phyloP scores from a whole-genome alignment of 2,113 vertebrate species.

The Cololabis saira region DNA sequence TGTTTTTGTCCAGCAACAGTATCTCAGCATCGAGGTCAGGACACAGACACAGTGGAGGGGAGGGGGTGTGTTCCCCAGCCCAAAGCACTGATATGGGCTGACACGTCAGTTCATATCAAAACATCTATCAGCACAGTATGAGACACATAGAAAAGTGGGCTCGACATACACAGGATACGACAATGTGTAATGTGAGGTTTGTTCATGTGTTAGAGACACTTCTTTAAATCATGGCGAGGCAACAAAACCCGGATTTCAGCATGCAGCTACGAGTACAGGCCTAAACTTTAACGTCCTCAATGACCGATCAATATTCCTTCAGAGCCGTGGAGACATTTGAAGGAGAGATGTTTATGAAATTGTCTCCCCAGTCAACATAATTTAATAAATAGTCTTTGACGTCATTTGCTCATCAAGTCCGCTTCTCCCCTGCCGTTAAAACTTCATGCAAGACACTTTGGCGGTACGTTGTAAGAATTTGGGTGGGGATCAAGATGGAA shows the following conservation, averaged over 20 bases:
- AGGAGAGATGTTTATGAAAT: too few relatives aligned
- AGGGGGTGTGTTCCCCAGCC: conserved; percentile 9
- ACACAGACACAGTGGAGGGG: conserved; percentile 54
- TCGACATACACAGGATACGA: conserved; percentile 56
- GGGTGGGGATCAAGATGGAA: too few relatives aligned
- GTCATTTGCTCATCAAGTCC: too few relatives aligned
- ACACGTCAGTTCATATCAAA: conserved; percentile 63
- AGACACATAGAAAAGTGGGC: conserved; percentile 58
- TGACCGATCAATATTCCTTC: background rate
- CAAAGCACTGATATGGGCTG: conserved; percentile 59
- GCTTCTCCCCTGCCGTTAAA: too few relatives aligned
- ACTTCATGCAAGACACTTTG: too few relatives aligned
- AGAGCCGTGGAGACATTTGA: too few relatives aligned
- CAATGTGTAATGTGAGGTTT: conserved; percentile 38
- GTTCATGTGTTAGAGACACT: conserved; percentile 29
- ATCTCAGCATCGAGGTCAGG: conserved; percentile 40
- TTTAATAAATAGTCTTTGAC: too few relatives aligned
- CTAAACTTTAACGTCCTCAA: background rate
- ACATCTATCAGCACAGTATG: conserved; percentile 52
- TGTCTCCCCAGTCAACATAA: too few relatives aligned
- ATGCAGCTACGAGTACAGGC: background rate
- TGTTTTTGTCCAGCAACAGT: conserved; percentile 62
- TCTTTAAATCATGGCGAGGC: conserved; percentile 13
- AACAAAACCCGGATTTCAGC: background rate
- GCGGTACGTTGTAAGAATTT: too few relatives aligned